These are phyloP conservation scores for Stenichneumon culpator DNA, from an alignment of 2,888 invertebrate species.

Conservation along the genomic window DNA sequence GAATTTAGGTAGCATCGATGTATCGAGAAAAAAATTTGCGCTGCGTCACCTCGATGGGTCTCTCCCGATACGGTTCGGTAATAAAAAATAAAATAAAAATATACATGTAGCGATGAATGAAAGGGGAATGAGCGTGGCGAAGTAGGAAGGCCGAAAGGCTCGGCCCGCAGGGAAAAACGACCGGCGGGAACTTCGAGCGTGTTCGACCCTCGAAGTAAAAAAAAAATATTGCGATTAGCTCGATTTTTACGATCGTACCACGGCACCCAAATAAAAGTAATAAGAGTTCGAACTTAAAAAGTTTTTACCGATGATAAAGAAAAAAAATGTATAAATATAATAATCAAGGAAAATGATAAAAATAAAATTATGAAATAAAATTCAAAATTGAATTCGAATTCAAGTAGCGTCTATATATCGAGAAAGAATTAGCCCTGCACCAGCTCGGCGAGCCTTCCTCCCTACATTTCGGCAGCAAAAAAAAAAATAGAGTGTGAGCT, in stretches of 20 bases:
- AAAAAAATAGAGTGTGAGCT: neutral
- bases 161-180: conserved; percentile 62
- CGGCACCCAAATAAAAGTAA: neutral
- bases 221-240: neutral
- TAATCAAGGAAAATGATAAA: neutral
- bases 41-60: conserved; percentile 1
- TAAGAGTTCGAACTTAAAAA: neutral
- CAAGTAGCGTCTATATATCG: neutral
- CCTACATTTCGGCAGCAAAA: too few species aligned
- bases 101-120: neutral
- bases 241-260: conserved; percentile 1
- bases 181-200: conserved; percentile 51
- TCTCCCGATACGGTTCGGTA: neutral
- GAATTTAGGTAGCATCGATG: neutral
- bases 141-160: conserved; percentile 58
- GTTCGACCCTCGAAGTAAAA: neutral
- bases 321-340: neutral
- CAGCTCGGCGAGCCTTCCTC: too few species aligned
- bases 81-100: conserved; percentile 14
- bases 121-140: conserved; percentile 7
- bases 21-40: conserved; percentile 25
- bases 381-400: neutral
- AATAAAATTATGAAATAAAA: neutral
- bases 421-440: conserved; percentile 14
- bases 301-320: neutral